phyloP scores from a whole-genome alignment of 1,140 invertebrate genomes.

The Heliconius congener region DNA sequence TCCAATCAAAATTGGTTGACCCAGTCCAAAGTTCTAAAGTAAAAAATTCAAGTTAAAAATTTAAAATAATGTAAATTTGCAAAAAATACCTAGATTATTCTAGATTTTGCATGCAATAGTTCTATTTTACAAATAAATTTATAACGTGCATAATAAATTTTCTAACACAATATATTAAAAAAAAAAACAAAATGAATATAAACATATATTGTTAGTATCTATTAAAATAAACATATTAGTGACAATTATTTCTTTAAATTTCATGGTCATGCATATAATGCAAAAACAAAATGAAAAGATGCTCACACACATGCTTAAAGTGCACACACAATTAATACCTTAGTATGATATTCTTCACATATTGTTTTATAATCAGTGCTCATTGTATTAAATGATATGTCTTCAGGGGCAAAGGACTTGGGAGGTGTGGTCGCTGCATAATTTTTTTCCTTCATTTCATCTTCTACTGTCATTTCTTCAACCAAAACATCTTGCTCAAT shows the following conservation, averaged over 20 bases:
- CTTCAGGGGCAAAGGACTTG: conserved; percentile 69
- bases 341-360: conserved; percentile 74
- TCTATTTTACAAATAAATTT: background rate
- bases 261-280: background rate
- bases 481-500: conserved; percentile 69
- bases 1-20: no score
- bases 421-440: conserved; percentile 47
- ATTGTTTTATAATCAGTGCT: conserved; percentile 80
- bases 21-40: no score
- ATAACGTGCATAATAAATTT: background rate
- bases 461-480: conserved; percentile 73
- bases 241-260: background rate
- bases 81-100: background rate
- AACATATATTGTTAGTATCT: background rate
- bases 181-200: background rate
- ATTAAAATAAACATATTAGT: background rate
- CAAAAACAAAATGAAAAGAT: background rate
- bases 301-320: conserved; percentile 16
- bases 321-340: conserved; percentile 59
- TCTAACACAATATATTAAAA: background rate
- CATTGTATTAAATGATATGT: conserved; percentile 73
- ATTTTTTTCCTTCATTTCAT: conserved; percentile 61
- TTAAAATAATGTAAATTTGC: no score
- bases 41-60: no score
- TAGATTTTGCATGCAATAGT: background rate